Evolutionary conservation across 2,113 vertebrate species (phyloP), one percentile per base, ranked within the genome.

Genomic region (Pogona vitticeps): DNA sequence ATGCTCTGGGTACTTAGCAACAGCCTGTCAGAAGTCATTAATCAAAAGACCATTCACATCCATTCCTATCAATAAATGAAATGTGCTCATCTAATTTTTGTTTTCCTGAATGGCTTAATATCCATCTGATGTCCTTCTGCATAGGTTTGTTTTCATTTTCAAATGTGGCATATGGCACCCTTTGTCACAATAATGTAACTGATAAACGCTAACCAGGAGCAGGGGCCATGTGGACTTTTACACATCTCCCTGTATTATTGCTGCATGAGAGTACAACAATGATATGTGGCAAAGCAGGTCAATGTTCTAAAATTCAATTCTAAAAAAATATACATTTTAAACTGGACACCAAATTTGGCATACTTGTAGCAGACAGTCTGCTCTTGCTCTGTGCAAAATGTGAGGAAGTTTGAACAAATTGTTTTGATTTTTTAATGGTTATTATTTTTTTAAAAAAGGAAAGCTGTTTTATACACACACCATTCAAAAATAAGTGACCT

Each of bases 11-110:
- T 91, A 58, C 89, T 91, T 94, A 87, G 91, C 90, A 92, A 87
- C 86, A 91, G 88, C 87, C 90, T 83, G 75, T 95, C 94, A 91
- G 91, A 95, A 94, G 80, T 93, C 84, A 93, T 93, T 90, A 94
- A 94, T 91, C 92, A 84, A 88, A 68, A 92, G 88, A 85, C 17
- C 77, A 88, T 92, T 68, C 23, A 84, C 20, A 84, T 90, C 92
- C 89, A 83, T 67, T 7, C 7, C 86, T 73, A 61, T 33, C 56
- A 73, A 59, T 59, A 83, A 59, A 61, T 73, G 59, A 73, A 83
- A 75, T 73, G 70, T 40, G 73, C 7, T 31, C 70, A 42, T 75
- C 56, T 61, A 83, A 73, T 61, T 18, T 73, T 58, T 23, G 28
- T 23, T 58, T 89, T 20, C 85, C 72, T 78, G 77, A 84, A 85